Conservation (phyloP, 2,113 vertebrate species). For the Stomatorhinus ivindoensis region DNA sequence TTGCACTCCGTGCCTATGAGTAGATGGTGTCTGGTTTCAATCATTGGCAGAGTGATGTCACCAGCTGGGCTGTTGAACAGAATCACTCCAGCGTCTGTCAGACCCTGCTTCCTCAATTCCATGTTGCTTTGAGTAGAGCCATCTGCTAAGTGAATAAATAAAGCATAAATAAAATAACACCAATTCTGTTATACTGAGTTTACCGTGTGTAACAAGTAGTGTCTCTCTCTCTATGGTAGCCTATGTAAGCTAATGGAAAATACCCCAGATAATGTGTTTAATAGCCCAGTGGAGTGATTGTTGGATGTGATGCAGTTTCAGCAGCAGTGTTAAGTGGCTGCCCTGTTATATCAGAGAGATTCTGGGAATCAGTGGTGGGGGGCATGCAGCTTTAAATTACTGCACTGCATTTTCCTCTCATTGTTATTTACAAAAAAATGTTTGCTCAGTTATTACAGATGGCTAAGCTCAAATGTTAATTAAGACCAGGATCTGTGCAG, state of each 20-base stretch:
- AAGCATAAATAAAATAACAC: background rate
- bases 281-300: background rate
- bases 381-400: slow-evolving; percentile 25
- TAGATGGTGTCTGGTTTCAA: background rate
- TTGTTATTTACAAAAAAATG: slow-evolving; percentile 10
- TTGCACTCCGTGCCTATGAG: background rate
- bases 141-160: background rate
- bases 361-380: background rate
- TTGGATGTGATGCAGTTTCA: background rate
- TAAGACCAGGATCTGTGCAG: slow-evolving; percentile 11
- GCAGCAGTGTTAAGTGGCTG: background rate
- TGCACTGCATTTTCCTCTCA: slow-evolving; percentile 17
- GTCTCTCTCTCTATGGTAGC: background rate
- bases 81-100: background rate
- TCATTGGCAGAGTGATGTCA: background rate
- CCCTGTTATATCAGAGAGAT: slow-evolving; percentile 5
- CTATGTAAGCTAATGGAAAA: background rate
- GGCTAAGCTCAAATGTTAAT: slow-evolving; percentile 28
- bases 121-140: background rate
- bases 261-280: background rate
- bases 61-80: background rate
- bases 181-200: background rate
- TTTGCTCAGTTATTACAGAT: slow-evolving; percentile 33
- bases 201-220: background rate
- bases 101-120: background rate